These are phyloP conservation scores for Sylvia atricapilla DNA, from an alignment of 2,113 vertebrate species.

Conservation along the genomic window DNA sequence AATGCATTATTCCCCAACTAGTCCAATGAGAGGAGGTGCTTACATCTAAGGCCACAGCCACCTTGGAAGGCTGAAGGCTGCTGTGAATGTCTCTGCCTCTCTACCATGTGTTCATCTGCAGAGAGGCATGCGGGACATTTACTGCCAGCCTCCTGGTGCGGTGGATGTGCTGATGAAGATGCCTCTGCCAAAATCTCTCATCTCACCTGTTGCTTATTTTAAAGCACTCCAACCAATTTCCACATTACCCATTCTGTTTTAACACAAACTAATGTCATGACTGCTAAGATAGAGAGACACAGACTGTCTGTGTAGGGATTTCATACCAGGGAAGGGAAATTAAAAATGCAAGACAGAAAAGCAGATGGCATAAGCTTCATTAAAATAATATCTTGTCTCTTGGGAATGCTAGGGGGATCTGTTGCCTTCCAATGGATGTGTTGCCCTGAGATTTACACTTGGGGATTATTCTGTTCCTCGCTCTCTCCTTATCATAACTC, in stretches of 20 bases:
- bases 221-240: neutral
- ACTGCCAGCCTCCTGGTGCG: neutral
- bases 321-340: neutral
- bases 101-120: neutral
- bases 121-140: neutral
- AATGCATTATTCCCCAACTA: neutral
- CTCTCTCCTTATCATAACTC: neutral
- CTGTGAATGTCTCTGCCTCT: neutral
- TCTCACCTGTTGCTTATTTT: neutral
- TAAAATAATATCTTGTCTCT: neutral
- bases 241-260: neutral
- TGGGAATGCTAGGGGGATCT: neutral
- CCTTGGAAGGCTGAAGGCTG: neutral
- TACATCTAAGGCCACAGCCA: neutral
- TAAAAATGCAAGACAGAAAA: slow-evolving; percentile 29
- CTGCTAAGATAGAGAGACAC: neutral
- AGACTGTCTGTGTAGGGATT: neutral
- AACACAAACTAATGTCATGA: neutral
- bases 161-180: neutral
- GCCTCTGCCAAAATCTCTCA: neutral
- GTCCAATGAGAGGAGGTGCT: neutral
- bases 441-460: neutral
- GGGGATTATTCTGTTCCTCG: neutral
- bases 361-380: slow-evolving; percentile 48
- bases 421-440: neutral